These are phyloP conservation scores for Coendou prehensilis DNA, from an alignment of 2,797 vertebrate species.

Conservation along the genomic window DNA sequence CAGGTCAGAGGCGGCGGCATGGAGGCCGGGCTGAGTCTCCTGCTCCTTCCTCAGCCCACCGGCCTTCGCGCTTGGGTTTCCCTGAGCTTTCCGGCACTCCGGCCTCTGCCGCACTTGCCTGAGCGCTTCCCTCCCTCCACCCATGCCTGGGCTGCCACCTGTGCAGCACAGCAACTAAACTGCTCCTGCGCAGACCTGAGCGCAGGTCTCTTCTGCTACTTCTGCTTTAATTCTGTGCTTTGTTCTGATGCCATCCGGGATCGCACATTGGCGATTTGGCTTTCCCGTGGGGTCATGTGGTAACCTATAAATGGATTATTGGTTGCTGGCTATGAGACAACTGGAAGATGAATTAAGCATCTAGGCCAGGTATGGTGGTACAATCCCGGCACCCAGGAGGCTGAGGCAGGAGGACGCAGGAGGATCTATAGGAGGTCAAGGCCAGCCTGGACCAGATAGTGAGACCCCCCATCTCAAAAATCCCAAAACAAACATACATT, in stretches of 20 bases:
- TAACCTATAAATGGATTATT: background rate
- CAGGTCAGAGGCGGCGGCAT: fast-evolving
- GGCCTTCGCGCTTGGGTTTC: no score
- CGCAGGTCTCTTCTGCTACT: no score
- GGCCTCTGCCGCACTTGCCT: no score
- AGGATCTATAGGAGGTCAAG: background rate
- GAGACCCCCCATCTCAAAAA: background rate
- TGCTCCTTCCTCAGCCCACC: no score
- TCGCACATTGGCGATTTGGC: background rate
- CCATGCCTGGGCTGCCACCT: background rate
- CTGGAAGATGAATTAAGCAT: background rate
- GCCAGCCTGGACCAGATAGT: background rate
- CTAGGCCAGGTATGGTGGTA: background rate
- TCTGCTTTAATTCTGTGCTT: background rate
- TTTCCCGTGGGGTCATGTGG: background rate
- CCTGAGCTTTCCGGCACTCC: no score
- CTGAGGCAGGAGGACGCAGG: background rate
- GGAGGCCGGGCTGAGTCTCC: background rate
- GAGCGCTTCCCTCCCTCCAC: background rate
- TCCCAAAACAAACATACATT: background rate
- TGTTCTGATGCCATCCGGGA: background rate
- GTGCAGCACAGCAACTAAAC: background rate
- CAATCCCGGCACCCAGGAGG: background rate
- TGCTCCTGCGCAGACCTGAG: background rate
- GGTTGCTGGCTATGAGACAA: background rate